Evolutionary conservation across 2,113 vertebrate genomes (phyloP).

Genomic region (Thunnus thynnus): DNA sequence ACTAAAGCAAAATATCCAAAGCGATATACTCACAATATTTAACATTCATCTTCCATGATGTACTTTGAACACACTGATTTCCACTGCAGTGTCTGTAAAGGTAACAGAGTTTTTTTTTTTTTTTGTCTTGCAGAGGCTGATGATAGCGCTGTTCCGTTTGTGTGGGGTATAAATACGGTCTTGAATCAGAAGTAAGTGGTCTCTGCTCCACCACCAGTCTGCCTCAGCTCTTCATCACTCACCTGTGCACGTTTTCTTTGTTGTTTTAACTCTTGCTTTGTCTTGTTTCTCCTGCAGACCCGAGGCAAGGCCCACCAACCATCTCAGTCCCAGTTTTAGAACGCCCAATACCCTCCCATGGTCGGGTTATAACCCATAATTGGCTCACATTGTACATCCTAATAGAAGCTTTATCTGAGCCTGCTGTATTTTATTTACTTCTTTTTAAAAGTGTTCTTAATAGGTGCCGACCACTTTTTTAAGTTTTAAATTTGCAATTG

Average conservation of each 20-base stretch:
- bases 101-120: neutral
- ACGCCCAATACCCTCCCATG: conserved; percentile 71
- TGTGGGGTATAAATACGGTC: conserved; percentile 59
- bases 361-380: conserved; percentile 19
- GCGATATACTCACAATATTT: neutral
- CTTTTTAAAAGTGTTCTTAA: conserved; percentile 40
- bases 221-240: neutral
- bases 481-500: conserved; percentile 1
- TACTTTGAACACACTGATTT: neutral
- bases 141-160: conserved; percentile 54
- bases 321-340: conserved; percentile 40
- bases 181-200: conserved; percentile 25
- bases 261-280: neutral
- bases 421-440: neutral
- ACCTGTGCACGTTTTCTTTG: neutral
- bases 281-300: conserved; percentile 33
- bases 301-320: conserved; percentile 15
- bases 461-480: neutral
- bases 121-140: conserved; percentile 71
- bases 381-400: neutral
- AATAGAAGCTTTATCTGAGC: no score
- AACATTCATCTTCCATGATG: no score
- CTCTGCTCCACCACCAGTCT: neutral
- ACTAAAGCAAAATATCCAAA: neutral
- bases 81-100: neutral